A percentile compares a stretch with the other conserved stretches of the same genome.
These are phyloP conservation scores for Tiliqua scincoides DNA, from an alignment of 2,113 vertebrate species.

Conservation along the genomic window DNA sequence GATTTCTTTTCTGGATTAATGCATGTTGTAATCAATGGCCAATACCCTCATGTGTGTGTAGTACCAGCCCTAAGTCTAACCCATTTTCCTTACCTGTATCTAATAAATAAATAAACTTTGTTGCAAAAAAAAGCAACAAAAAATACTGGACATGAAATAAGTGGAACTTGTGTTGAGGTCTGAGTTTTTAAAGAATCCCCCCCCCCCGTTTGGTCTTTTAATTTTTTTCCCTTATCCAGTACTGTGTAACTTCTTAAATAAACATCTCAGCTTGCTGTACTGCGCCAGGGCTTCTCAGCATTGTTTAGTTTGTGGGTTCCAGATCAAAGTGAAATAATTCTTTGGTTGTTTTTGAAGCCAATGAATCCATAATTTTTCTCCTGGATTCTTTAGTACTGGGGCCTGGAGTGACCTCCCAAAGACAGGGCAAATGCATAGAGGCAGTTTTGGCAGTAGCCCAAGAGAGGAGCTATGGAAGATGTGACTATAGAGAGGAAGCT, in stretches of 20 bases:
- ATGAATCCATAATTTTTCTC: neutral
- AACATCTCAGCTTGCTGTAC: neutral
- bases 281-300: neutral
- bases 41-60: too few species aligned
- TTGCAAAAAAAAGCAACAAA: too few species aligned
- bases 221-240: neutral
- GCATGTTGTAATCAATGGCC: too few species aligned
- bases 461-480: neutral
- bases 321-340: neutral
- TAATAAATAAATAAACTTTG: too few species aligned
- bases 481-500: neutral
- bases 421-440: neutral
- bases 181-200: neutral
- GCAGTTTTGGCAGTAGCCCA: neutral
- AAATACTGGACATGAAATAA: neutral
- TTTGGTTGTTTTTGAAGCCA: neutral
- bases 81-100: too few species aligned
- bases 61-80: too few species aligned
- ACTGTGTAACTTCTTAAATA: neutral
- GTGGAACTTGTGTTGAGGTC: neutral
- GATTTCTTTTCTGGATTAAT: too few species aligned
- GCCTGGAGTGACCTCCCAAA: neutral
- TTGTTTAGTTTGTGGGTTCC: conserved; percentile 8
- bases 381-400: neutral
- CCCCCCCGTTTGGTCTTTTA: too few species aligned